Base-by-base conservation (phyloP, 2,888 invertebrate genomes). In the Amphipoea oculea region DNA sequence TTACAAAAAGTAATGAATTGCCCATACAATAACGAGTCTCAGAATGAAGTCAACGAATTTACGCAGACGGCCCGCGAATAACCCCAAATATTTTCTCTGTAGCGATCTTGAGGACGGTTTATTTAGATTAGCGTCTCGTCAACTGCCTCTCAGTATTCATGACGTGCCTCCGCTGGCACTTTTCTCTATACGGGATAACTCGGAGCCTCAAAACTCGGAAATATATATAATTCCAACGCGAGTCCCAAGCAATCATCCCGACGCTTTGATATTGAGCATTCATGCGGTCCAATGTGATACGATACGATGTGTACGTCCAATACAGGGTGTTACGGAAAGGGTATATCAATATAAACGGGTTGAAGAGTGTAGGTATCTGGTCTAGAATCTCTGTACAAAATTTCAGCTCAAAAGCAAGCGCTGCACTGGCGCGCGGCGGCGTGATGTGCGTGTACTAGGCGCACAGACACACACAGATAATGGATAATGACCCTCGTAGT, bases 91-190 rank as follows among this genome's bases (percentile, higher is more conserved):
- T 92, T 93, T 91, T 90, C 89, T 86, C 76, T 84, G 86, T 87
- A 89, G 90, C 91, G 92, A 92, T 92, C 89, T 91, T 85, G 85
- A 84, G 88, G 89, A 83, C 90, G 88, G 90, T 92, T 93, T 94
- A 94, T 93, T 94, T 92, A 93, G 93, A 94, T 94, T 94, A 94
- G 90, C 90, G 90, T 85, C 90, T 91, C 91, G 89, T 91, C 90
- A 91, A 90, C 83, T 86, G 85, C 81, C 90, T 90, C 88, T 94
- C 89, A 91, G 92, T 93, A 94, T 94, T 93, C 94, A 94, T 94
- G 92, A 90, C 89, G 86, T 89, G 89, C 86, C 88, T 85, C 87
- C 83, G 78, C 85, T 84, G 87, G 85, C 89, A 92, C 89, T 90
- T 91, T 90, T 90, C 84, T 88, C 84, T 86, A 85, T 85, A 86